Percentiles rank a stretch among this genome's conserved stretches.
These are phyloP conservation scores for Artibeus jamaicensis DNA, from an alignment of 2,797 vertebrate species.

Conservation along the genomic window DNA sequence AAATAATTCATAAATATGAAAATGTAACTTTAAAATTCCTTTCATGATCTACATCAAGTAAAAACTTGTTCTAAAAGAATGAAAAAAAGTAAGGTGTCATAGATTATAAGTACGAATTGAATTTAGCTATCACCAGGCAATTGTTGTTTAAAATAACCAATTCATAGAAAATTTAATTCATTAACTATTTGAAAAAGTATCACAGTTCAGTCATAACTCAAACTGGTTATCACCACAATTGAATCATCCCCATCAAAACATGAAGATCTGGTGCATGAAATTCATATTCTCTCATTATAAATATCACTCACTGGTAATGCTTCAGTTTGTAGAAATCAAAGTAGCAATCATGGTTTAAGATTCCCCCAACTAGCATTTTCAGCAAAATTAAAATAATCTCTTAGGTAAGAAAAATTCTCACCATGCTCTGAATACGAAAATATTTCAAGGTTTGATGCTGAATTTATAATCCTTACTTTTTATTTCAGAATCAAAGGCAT, in stretches of 20 bases:
- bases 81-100: neutral
- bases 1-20: slow-evolving; percentile 27
- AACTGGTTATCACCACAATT: neutral
- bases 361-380: neutral
- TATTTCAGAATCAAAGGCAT: slow-evolving; percentile 93
- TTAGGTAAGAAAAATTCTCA: slow-evolving; percentile 23
- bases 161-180: neutral
- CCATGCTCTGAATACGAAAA: slow-evolving; percentile 16
- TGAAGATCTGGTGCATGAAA: neutral
- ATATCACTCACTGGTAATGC: neutral
- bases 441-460: slow-evolving; percentile 14
- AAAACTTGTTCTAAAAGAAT: neutral
- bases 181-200: neutral
- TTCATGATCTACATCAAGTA: neutral
- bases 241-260: neutral
- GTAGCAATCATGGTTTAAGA: neutral
- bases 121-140: neutral
- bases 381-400: slow-evolving; percentile 27
- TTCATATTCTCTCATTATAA: neutral
- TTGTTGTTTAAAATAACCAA: neutral
- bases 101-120: neutral
- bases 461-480: slow-evolving; percentile 53
- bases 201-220: neutral
- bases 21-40: slow-evolving; percentile 27
- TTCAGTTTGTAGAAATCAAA: neutral